Base-by-base conservation (phyloP, 2,797 vertebrate genomes). In the Perodicticus potto region DNA sequence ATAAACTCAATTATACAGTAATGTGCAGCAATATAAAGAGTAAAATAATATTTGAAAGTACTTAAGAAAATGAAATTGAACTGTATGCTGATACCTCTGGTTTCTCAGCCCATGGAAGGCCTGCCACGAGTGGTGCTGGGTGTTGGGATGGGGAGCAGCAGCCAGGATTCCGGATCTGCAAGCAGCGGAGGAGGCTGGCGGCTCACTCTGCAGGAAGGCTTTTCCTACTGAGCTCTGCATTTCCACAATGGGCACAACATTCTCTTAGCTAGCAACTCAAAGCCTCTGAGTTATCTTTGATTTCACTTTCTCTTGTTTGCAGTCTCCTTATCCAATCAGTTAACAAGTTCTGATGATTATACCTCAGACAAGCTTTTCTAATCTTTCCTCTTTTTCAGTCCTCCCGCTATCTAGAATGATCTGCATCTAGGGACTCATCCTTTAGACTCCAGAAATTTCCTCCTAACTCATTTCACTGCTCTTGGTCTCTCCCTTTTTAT, bases 41-140 rank as follows among this genome's bases (percentile, higher is more conserved):
- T 91, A 74, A 90, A 90, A 86, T 70, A 81, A 12, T 76, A 53
- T 74, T 92, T 95, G 34, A 63, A 78, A 87, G 72, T 34, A 70
- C 55, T 57, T 43, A 45, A 49, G 22, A 73, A 91, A 86, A 73
- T 19, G 20, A 12, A 95, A 32, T 40, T 88, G 61, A 80, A 76
- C 29, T 80, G 59, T 3, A 74, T 19, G 22, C 22, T 43, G 40
- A 53, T 11, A 59, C 3, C 5, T 57, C 27, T 69, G 76, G 69
- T 74, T 88, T 63, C 81, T 90, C 11, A 37, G 14, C 2, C 65
- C 89, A 25, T 20, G 16, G 37, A 65, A 83, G 37, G 32, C n/a
- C 27, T 17, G 53, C 2, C 80, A 9, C 40, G n/a, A 37, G 40
- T 73, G 17, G 49, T 73, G 32, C 29, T 11, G 76, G 77, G 59